Evolutionary conservation across 2,888 invertebrate genomes (phyloP), one percentile per base, ranked within the genome.

Genomic region (Halictus ligatus): DNA sequence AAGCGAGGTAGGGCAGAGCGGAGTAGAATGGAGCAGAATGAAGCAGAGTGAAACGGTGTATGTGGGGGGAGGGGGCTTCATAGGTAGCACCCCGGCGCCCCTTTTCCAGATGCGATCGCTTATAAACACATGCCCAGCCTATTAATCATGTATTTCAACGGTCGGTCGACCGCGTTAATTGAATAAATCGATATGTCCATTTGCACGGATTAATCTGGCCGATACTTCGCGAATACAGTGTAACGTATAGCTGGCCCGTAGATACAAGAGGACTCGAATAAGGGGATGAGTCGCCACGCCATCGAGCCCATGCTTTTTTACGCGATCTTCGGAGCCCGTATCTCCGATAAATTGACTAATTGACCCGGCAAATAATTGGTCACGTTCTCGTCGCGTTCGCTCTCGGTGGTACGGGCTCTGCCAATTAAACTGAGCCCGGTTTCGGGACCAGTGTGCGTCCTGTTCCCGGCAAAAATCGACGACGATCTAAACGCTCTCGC

Each of bases 121-220:
- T 90, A 85, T 85, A 85, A 89, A 90, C 85, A 88, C 88, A 82
- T 88, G 76, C 64, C 46, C 46, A n/a, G 76, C 76, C 76, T 83
- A 89, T 89, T 89, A 90, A 90, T 89, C 89, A 83, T 60, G 80
- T 75, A 35, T 87, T 84, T 83, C 75, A 60, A 86, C 84, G 82
- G 81, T 54, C 50, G 69, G 75, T 29, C 79, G 81, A 75, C 75
- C 81, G 89, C 91, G 83, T 88, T 89, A 89, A 89, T 89, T 89
- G 89, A 89, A 91, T 84, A 82, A 88, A 87, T 89, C 89, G 87
- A 79, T 85, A 79, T 76, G 73, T 71, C 83, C 83, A 82, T 82
- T 77, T 82, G 81, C 48, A 60, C 67, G 75, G 40, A 88, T 88
- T 90, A 90, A 89, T 89, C 79, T 72, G 29, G 29, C 6, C 40